Conservation (phyloP, 2,797 vertebrate species). For the Lepilemur septentrionalis region DNA sequence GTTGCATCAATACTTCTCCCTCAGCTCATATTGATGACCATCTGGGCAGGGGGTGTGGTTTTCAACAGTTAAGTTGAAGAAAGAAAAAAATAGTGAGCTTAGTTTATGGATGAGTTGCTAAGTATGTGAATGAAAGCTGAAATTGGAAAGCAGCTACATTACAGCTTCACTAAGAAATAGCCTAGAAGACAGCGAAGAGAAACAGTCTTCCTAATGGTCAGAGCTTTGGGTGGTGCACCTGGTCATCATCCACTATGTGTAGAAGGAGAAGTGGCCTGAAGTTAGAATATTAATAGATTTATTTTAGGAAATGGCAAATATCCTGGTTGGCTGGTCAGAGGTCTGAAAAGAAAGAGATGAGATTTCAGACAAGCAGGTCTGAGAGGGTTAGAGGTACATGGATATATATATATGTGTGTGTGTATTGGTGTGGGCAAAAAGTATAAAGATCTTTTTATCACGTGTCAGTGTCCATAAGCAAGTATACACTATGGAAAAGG, state of each 20-base stretch:
- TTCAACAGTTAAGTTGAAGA: not conserved
- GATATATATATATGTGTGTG: not conserved
- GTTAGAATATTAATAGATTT: not conserved
- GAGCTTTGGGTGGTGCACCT: not conserved
- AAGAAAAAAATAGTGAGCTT: not conserved
- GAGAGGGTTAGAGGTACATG: not conserved
- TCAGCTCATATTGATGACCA: not conserved
- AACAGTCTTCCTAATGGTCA: not conserved
- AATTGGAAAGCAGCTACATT: not conserved
- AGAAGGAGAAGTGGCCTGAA: not conserved
- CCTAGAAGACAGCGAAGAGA: not conserved
- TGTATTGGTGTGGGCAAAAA: not conserved
- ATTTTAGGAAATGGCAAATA: not conserved
- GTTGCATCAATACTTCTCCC: not conserved
- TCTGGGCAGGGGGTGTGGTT: not conserved
- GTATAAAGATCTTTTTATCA: not conserved
- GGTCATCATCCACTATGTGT: not conserved
- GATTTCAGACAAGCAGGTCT: not conserved
- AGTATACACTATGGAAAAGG: not conserved
- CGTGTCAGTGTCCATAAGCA: not conserved
- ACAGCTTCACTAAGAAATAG: not conserved
- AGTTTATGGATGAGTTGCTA: not conserved
- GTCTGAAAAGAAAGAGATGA: not conserved
- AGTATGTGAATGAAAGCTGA: not conserved
- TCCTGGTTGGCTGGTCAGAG: not conserved